Base-by-base conservation (phyloP, 2,113 vertebrate genomes). In the Nesospiza acunhae region DNA sequence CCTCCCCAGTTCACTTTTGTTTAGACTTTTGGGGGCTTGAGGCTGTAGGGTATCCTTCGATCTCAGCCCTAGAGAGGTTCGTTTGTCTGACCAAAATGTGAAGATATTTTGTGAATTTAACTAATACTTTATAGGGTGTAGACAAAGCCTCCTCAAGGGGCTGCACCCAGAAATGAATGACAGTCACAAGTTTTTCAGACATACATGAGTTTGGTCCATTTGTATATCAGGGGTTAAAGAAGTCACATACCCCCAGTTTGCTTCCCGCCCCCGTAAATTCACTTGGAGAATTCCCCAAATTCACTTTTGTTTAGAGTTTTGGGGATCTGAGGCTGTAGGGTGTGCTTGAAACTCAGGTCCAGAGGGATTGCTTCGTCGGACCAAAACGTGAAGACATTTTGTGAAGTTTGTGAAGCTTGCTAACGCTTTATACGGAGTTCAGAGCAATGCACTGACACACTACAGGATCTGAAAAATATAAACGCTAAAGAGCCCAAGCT, bases 381-480 rank as follows among this genome's bases (percentile, higher is more conserved):
- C 46, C 46, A 47, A 22, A 47, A 7, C 22, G 11, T 47, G 21
- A 47, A 47, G 46, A 12, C 46, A 12, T 47, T 22, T 47, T 47
- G 46, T 47, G 46, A 18, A 18, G 11, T 31, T 19, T 30, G 52
- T 53, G 28, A 53, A 20, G 33, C 14, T n/a, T n/a, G n/a, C n/a
- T n/a, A n/a, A n/a, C n/a, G n/a, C 24, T 56, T 21, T 56, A 56
- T 6, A 10, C 0, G 7, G 44, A 20, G 28, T 1, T 49, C 8
- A n/a, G 24, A 42, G 8, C 14, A 3, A 13, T 0, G 4, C 18
- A 5, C 30, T 20, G 27, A 33, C 1, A 5, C 30, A 28, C 2
- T 0, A 2, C 18, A n/a, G 11, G 8, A 13, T 8, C 2, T 11
- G 33, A 58, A n/a, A 58, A 58, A 23, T 9, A 15, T 0, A n/a